A percentile compares a stretch with the other conserved stretches of the same genome.
Conservation (phyloP, 2,113 vertebrate species). For the Semnornis frantzii region DNA sequence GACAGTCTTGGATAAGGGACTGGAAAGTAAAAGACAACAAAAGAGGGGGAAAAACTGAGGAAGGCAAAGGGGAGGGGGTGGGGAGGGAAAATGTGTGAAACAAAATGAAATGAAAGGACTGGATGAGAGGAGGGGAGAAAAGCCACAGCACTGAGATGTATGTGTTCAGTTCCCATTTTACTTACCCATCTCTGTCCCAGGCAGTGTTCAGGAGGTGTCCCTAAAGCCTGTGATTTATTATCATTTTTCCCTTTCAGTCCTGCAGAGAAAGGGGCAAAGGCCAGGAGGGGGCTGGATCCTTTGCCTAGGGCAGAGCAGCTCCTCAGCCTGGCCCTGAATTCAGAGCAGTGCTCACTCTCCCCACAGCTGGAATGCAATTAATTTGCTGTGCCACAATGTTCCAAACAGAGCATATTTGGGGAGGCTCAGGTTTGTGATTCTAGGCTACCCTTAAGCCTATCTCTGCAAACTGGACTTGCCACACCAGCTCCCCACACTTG, state of each 20-base stretch:
- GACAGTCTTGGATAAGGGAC: constrained; percentile 36
- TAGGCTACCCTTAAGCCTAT: constrained; percentile 14
- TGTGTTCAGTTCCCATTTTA: not conserved
- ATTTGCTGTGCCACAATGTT: constrained; percentile 58
- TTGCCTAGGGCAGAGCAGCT: constrained; percentile 59
- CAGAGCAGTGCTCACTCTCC: constrained; percentile 58
- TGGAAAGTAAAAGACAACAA: constrained; percentile 55
- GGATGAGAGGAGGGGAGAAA: constrained; percentile 38
- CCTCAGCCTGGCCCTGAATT: constrained; percentile 65
- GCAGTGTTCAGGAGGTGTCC: constrained; percentile 51
- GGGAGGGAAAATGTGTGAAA: constrained; percentile 26
- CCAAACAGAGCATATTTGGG: constrained; percentile 62
- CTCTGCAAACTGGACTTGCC: not conserved
- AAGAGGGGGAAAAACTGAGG: not conserved
- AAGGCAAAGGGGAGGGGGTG: not conserved
- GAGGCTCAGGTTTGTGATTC: constrained; percentile 63
- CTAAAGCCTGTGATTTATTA: constrained; percentile 67
- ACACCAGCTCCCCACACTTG: not conserved
- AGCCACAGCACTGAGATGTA: not conserved
- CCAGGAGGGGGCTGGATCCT: constrained; percentile 64
- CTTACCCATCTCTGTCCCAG: constrained; percentile 49
- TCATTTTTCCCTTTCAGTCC: constrained; percentile 61
- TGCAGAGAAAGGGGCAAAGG: constrained; percentile 38
- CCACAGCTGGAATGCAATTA: constrained; percentile 71
- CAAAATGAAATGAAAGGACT: constrained; percentile 54